These are phyloP conservation scores for Chaetodon trifascialis DNA, from an alignment of 2,113 vertebrate species.

Conservation along the genomic window DNA sequence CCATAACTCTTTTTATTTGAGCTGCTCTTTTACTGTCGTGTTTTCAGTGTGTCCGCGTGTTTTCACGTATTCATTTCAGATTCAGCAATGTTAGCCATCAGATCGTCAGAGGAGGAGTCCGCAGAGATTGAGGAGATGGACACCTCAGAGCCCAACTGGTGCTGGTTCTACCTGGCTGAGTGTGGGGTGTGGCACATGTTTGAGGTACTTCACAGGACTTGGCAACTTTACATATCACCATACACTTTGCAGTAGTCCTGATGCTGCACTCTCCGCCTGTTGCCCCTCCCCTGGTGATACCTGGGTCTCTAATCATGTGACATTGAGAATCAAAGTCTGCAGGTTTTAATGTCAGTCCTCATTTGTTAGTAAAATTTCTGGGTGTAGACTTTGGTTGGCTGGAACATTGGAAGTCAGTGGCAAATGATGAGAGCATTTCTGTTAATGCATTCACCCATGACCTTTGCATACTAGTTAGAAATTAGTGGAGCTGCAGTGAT, in stretches of 20 bases:
- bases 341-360: neutral
- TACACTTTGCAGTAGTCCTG: neutral
- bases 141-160: constrained; percentile 93
- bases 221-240: neutral
- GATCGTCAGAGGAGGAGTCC: constrained; percentile 81
- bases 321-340: neutral
- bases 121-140: constrained; percentile 92
- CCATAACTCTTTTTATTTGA: neutral
- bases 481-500: neutral
- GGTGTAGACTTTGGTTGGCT: neutral
- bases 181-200: constrained; percentile 99
- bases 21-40: neutral
- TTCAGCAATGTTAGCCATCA: constrained; percentile 79
- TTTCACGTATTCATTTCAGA: constrained; percentile 55
- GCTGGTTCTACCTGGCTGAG: constrained; percentile 97
- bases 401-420: neutral
- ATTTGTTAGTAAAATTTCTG: too few relatives aligned
- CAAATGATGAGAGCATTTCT: neutral
- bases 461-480: neutral
- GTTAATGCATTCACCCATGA: neutral
- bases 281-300: neutral
- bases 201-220: constrained; percentile 86
- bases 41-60: constrained; percentile 16
- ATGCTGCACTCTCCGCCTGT: neutral
- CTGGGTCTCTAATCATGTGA: neutral